phyloP scores from a whole-genome alignment of 1,140 invertebrate species.

The Bombus haemorrhoidalis region DNA sequence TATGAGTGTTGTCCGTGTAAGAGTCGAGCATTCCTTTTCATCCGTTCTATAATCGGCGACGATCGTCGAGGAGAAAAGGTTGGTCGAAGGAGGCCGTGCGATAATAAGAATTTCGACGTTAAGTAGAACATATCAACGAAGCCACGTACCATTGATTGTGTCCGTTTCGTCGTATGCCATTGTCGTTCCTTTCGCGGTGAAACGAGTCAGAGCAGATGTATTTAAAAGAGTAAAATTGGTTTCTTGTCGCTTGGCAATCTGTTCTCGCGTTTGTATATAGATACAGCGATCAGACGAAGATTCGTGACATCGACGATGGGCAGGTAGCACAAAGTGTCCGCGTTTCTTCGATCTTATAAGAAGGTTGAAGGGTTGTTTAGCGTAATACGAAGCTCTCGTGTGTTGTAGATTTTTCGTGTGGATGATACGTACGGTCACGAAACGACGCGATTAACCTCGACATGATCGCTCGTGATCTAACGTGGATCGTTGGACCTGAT shows the following conservation, averaged over 20 bases:
- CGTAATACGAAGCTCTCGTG: not conserved
- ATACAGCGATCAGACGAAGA: not conserved
- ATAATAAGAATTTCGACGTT: slow-evolving; percentile 69
- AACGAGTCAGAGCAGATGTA: fast-evolving
- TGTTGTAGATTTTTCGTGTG: slow-evolving; percentile 2
- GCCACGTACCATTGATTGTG: slow-evolving; percentile 60
- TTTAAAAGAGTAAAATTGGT: not conserved
- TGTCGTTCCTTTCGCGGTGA: slow-evolving; percentile 29
- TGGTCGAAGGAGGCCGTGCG: slow-evolving; percentile 58
- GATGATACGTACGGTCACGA: not conserved
- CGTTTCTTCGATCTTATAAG: not conserved
- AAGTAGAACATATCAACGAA: slow-evolving; percentile 77
- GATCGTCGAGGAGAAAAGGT: not conserved
- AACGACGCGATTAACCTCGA: not conserved
- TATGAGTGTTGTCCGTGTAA: not conserved
- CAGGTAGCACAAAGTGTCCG: not conserved
- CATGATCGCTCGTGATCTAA: not conserved
- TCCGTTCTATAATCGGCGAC: not conserved
- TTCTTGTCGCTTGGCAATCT: not conserved
- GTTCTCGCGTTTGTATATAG: slow-evolving; percentile 37
- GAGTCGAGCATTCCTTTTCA: slow-evolving; percentile 2
- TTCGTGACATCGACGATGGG: not conserved
- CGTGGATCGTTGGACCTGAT: not conserved
- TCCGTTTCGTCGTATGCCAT: slow-evolving; percentile 54
- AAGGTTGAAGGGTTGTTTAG: not conserved